These are phyloP conservation scores for Eupithecia insigniata DNA, from an alignment of 2,888 invertebrate genomes.

Conservation along the genomic window DNA sequence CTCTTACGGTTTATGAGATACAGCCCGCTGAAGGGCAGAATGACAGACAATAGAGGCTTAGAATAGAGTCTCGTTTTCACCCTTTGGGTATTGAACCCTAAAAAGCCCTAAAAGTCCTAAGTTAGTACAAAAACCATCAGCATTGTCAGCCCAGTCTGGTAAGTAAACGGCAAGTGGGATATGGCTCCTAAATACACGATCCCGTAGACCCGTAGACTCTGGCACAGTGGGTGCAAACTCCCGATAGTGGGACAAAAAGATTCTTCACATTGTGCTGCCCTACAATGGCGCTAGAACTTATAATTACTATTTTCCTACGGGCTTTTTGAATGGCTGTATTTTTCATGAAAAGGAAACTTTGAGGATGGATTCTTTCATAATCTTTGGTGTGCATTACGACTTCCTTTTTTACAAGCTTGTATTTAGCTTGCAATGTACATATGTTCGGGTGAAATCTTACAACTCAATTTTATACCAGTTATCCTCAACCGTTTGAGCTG, in stretches of 20 bases:
- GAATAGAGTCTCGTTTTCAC: no score
- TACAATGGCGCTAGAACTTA: slow-evolving; percentile 80
- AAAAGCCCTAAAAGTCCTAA: background rate
- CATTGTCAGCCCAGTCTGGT: slow-evolving; percentile 24
- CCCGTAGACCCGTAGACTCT: slow-evolving; percentile 42
- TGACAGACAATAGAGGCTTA: no score
- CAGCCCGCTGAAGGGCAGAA: no score
- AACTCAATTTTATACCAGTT: no score
- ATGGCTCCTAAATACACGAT: slow-evolving; percentile 62
- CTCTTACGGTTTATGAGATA: no score
- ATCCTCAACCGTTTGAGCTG: no score
- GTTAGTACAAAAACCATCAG: background rate
- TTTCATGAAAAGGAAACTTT: slow-evolving; percentile 76
- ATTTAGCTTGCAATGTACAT: no score
- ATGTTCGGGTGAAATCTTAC: no score
- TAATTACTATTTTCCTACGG: slow-evolving; percentile 83
- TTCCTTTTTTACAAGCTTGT: background rate
- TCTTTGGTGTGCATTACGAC: slow-evolving; percentile 44
- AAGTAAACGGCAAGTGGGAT: slow-evolving; percentile 55
- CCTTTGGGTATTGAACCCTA: no score
- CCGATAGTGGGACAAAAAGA: slow-evolving; percentile 83
- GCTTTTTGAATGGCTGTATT: slow-evolving; percentile 76
- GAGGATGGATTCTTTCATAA: slow-evolving; percentile 54
- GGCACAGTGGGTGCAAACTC: slow-evolving; percentile 65
- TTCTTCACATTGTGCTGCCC: slow-evolving; percentile 75